These are phyloP conservation scores for Toxostoma redivivum DNA, from an alignment of 2,113 vertebrate genomes.

Conservation along the genomic window DNA sequence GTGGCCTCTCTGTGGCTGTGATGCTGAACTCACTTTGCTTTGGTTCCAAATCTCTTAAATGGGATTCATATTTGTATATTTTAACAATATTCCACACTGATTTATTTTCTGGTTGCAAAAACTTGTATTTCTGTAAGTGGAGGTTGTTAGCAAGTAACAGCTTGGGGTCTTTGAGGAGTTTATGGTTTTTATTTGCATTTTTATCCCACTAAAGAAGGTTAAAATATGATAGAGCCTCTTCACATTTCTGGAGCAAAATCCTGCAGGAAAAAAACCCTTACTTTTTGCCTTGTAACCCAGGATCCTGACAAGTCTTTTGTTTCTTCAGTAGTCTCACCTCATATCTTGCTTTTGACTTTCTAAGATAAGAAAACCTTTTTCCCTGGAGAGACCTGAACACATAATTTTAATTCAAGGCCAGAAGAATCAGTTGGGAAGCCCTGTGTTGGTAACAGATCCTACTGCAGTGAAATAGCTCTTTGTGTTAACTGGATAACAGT, in stretches of 20 bases:
- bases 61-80: not conserved
- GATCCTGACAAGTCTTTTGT: not conserved
- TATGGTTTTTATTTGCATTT: not conserved
- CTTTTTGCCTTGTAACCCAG: not conserved
- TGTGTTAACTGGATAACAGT: not conserved
- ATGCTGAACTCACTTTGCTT: not conserved
- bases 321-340: not conserved
- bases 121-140: rapidly evolving
- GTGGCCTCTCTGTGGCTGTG: rapidly evolving
- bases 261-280: not conserved
- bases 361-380: not conserved
- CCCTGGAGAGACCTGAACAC: not conserved
- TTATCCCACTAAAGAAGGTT: not conserved
- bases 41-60: not conserved
- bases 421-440: not conserved
- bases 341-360: not conserved
- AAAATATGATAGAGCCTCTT: not conserved
- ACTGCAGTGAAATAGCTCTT: not conserved
- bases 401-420: not conserved
- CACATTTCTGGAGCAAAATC: not conserved
- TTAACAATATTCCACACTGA: not conserved
- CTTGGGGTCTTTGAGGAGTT: not conserved
- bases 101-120: not conserved
- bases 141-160: not conserved
- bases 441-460: not conserved